Evolutionary conservation across 1,140 invertebrate species (phyloP), one percentile per base, ranked within the genome.

Genomic region (Bombus affinis): DNA sequence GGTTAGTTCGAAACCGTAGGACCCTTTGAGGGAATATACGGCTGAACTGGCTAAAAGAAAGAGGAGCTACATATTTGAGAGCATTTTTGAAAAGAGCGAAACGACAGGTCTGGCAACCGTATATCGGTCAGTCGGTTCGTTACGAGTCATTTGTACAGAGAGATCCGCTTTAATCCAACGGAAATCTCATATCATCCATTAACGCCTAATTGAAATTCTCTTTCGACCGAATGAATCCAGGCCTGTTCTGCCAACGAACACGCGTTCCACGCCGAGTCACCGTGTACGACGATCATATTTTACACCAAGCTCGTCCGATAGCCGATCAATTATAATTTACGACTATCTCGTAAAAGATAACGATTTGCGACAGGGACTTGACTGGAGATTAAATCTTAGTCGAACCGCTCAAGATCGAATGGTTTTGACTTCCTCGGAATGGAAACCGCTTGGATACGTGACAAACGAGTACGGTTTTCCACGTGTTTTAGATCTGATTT

Each of bases 141-240:
- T 85, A 37, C 79, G 72, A 74, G 62, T 82, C 72, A 86, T 81
- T 82, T 44, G 78, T 81, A 82, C 85, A 83, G 88, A 65, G 62
- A 80, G 83, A 88, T 90, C 81, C 79, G 68, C 83, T 90, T 90
- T 90, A 90, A 90, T 86, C 80, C 86, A 81, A 39, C 80, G 85
- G 82, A 90, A 83, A 86, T 88, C 89, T 90, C 89, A 79, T 84
- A 86, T 88, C 89, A 83, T 90, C 89, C 89, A 90, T 90, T 90
- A 90, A 86, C 86, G 89, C 70, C 86, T 90, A 90, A 90, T 90
- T 90, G 89, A 90, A 90, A 90, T 90, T 90, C 89, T 90, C 89
- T 88, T 90, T 90, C 65, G 70, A 39, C 59, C 71, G 68, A 62
- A 72, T 68, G 77, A 73, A 86, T 85, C n/a, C 70, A 28, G 39